These are phyloP conservation scores for Gerris buenoi DNA, from an alignment of 1,140 invertebrate genomes.

Conservation along the genomic window DNA sequence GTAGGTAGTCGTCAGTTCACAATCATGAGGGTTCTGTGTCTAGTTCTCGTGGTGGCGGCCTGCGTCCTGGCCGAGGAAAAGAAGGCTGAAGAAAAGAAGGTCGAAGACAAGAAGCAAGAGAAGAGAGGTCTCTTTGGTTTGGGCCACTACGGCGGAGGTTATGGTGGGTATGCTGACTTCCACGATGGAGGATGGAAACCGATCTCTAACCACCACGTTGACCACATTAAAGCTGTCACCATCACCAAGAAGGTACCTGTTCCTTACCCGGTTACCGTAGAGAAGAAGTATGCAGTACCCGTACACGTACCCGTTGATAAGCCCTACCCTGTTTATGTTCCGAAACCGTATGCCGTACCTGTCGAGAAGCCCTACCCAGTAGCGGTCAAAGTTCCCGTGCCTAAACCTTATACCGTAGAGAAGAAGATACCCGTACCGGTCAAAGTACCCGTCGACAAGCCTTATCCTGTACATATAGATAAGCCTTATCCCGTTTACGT, in stretches of 20 bases:
- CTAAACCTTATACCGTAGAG: slow-evolving; percentile 36
- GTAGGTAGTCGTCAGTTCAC: not conserved
- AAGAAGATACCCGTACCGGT: slow-evolving; percentile 39
- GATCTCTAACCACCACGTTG: slow-evolving; percentile 1
- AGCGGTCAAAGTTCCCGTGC: slow-evolving; percentile 22
- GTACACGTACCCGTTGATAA: slow-evolving; percentile 41
- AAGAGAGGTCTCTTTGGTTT: slow-evolving; percentile 10
- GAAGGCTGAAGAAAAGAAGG: not conserved
- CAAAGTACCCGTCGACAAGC: slow-evolving; percentile 38
- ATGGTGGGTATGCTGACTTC: not conserved
- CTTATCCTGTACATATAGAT: slow-evolving; percentile 36
- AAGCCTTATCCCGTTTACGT: slow-evolving; percentile 40
- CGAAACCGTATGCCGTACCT: slow-evolving; percentile 14
- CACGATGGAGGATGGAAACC: slow-evolving; percentile 11
- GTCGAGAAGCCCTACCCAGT: slow-evolving; percentile 32
- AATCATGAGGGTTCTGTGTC: not conserved
- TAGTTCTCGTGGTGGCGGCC: not conserved
- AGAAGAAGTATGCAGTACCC: slow-evolving; percentile 22
- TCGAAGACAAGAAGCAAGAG: slow-evolving; percentile 23
- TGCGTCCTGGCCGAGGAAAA: not conserved
- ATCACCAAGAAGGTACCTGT: slow-evolving; percentile 40
- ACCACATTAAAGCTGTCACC: slow-evolving; percentile 44
- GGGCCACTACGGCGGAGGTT: not conserved
- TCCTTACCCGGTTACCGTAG: slow-evolving; percentile 12
- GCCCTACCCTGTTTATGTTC: slow-evolving; percentile 40